Evolutionary conservation across 2,888 invertebrate species (phyloP).

Genomic region (Arctia plantaginis): DNA sequence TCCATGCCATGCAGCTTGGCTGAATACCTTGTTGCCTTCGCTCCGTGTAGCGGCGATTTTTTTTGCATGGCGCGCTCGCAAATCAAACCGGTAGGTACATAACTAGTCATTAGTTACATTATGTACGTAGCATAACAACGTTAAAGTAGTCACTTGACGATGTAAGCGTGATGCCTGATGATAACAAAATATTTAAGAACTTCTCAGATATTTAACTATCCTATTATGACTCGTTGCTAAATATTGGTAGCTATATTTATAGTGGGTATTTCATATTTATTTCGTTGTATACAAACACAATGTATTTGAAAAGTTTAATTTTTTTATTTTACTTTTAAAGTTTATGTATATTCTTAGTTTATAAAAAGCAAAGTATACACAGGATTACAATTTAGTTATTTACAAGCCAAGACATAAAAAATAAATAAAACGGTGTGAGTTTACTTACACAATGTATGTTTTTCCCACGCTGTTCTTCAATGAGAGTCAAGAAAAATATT

Average conservation of each 20-base stretch:
- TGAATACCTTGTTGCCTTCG: slow-evolving; percentile 57
- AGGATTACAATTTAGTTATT: background rate
- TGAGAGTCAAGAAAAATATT: slow-evolving; percentile 58
- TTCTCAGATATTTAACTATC: slow-evolving; percentile 9
- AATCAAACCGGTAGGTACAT: slow-evolving; percentile 79
- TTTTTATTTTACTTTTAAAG: background rate
- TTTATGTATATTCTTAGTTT: background rate
- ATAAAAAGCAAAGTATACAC: background rate
- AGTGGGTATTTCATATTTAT: background rate
- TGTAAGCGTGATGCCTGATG: slow-evolving; percentile 25
- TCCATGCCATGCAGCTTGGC: slow-evolving; percentile 68
- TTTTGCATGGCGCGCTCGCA: slow-evolving; percentile 78
- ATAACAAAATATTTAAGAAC: slow-evolving; percentile 23
- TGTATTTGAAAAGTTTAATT: background rate
- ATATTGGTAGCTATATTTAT: background rate
- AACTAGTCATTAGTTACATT: slow-evolving; percentile 61
- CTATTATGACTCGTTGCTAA: background rate
- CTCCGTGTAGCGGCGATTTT: slow-evolving; percentile 79
- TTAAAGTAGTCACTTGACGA: slow-evolving; percentile 40
- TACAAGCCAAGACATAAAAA: slow-evolving; percentile 26
- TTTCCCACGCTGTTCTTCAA: slow-evolving; percentile 75
- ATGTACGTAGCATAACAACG: slow-evolving; percentile 47
- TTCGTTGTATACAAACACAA: background rate
- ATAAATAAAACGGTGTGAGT: slow-evolving; percentile 41
- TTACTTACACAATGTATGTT: slow-evolving; percentile 68